Evolutionary conservation across 2,797 vertebrate genomes (phyloP).

Genomic region (Cyprinella venusta): DNA sequence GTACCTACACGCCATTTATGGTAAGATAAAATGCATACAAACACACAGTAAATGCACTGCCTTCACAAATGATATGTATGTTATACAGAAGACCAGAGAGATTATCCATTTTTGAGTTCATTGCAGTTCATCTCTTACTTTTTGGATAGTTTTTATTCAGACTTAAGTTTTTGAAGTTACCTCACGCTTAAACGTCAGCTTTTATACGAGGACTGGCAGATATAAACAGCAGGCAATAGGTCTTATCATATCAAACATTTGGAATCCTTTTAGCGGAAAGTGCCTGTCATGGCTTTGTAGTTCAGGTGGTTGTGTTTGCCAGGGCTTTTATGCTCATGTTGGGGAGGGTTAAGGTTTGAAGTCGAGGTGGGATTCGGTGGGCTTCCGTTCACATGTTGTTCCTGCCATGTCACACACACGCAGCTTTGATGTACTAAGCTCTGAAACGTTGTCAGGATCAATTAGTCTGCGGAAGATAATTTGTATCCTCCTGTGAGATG

Average conservation of each 20-base stretch:
- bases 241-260: constrained; percentile 63
- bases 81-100: neutral
- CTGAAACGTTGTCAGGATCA: constrained; percentile 71
- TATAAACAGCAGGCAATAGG: constrained; percentile 58
- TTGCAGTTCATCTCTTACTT: constrained; percentile 18
- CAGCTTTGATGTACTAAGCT: constrained; percentile 72
- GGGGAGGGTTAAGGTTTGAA: constrained; percentile 65
- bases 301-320: constrained; percentile 68
- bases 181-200: constrained; percentile 67
- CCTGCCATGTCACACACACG: constrained; percentile 71
- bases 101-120: constrained; percentile 20
- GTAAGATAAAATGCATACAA: constrained; percentile 66
- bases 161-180: constrained; percentile 24
- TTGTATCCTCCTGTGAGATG: constrained; percentile 67
- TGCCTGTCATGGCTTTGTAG: constrained; percentile 71
- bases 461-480: constrained; percentile 72
- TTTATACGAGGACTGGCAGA: constrained; percentile 69
- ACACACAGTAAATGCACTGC: neutral
- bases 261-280: constrained; percentile 64
- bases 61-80: neutral
- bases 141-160: constrained; percentile 11
- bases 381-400: constrained; percentile 70
- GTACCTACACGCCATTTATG: constrained; percentile 89
- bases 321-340: constrained; percentile 79
- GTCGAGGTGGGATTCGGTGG: constrained; percentile 66